Conservation (phyloP, 2,888 invertebrate species). For the Hipparchia sbordonii region DNA sequence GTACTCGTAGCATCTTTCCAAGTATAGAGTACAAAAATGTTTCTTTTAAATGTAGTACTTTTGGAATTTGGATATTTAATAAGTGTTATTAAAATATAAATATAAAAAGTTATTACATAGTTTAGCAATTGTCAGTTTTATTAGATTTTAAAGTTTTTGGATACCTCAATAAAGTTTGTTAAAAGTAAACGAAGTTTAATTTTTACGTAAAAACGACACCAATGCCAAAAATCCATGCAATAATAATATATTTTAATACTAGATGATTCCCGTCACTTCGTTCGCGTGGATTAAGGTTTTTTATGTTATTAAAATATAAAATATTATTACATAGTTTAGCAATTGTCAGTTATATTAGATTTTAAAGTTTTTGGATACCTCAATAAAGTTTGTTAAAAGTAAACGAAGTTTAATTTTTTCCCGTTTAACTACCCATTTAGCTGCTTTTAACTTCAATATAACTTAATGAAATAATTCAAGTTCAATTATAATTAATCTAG, state of each 20-base stretch:
- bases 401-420: background rate
- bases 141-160: background rate
- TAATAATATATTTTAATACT: too few species aligned
- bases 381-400: constrained; percentile 12
- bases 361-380: background rate
- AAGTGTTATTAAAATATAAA: background rate
- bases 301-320: background rate
- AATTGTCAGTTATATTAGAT: background rate
- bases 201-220: too few species aligned
- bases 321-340: background rate
- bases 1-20: background rate
- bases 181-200: background rate
- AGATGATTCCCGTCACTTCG: too few species aligned
- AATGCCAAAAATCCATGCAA: too few species aligned
- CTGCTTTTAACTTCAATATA: too few species aligned
- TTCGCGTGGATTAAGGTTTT: too few species aligned
- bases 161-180: constrained; percentile 14
- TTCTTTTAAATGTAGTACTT: background rate
- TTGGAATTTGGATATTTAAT: background rate
- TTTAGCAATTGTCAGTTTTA: background rate
- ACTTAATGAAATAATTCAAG: too few species aligned
- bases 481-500: background rate
- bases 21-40: background rate
- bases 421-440: background rate
- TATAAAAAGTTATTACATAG: background rate